Evolutionary conservation across 1,140 invertebrate genomes (phyloP).

Genomic region (Neodiprion lecontei): DNA sequence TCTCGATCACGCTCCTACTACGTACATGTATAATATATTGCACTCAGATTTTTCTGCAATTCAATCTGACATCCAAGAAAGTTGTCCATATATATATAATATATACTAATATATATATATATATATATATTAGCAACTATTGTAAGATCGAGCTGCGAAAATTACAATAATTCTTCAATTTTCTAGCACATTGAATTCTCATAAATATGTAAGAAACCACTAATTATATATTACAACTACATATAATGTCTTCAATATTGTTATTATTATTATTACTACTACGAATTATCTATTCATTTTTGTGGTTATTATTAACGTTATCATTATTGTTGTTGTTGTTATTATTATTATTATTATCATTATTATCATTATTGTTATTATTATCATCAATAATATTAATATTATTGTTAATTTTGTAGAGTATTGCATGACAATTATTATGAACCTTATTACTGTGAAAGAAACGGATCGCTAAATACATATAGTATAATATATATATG

Average conservation of each 20-base stretch:
- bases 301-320: not conserved
- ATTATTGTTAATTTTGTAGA: slow-evolving; percentile 23
- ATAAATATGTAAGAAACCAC: not conserved
- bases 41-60: too few relatives aligned
- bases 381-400: slow-evolving; percentile 11
- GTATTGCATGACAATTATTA: slow-evolving; percentile 33
- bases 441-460: slow-evolving; percentile 19
- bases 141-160: too few relatives aligned
- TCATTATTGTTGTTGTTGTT: slow-evolving; percentile 10
- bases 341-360: not conserved
- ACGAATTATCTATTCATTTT: not conserved
- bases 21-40: too few relatives aligned
- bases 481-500: too few relatives aligned
- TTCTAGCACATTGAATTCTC: too few relatives aligned
- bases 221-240: not conserved
- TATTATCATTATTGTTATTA: not conserved
- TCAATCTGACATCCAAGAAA: too few relatives aligned
- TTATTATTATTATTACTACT: not conserved
- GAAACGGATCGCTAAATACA: not conserved
- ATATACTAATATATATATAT: too few relatives aligned
- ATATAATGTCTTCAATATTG: not conserved
- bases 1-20: too few relatives aligned
- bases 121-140: too few relatives aligned
- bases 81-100: too few relatives aligned
- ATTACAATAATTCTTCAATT: too few relatives aligned